These are phyloP conservation scores for Chelonoidis abingdonii DNA, from an alignment of 2,113 vertebrate species.

Conservation along the genomic window DNA sequence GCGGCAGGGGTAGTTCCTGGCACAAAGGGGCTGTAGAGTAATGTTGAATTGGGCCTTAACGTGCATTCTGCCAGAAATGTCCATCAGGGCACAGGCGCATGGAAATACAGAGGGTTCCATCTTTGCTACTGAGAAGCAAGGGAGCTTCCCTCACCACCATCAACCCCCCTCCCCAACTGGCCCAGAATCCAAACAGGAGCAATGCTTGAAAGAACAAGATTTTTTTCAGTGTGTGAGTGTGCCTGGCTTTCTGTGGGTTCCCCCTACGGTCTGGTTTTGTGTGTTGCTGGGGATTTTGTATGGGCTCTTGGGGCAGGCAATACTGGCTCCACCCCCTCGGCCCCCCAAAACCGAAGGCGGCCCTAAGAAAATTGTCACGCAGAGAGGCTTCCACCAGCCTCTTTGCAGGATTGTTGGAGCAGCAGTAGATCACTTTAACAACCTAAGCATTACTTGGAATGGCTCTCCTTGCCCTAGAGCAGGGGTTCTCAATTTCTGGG, in stretches of 20 bases:
- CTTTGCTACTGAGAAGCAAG: not conserved
- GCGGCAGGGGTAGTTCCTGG: not conserved
- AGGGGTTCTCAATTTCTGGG: not conserved
- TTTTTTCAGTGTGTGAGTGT: not conserved
- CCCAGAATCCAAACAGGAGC: not conserved
- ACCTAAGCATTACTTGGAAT: not conserved
- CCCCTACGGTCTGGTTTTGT: not conserved
- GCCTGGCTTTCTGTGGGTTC: not conserved
- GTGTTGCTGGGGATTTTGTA: not conserved
- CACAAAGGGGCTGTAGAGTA: not conserved
- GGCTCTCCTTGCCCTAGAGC: constrained; percentile 41
- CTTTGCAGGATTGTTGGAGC: not conserved
- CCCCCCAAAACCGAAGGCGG: rapidly evolving
- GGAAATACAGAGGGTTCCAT: not conserved
- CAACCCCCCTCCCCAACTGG: too few relatives aligned
- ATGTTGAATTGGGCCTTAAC: not conserved
- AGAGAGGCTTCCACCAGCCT: not conserved
- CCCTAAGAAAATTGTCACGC: not conserved
- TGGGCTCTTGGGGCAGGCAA: not conserved
- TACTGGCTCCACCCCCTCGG: not conserved
- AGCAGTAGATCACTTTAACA: not conserved
- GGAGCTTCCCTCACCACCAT: not conserved
- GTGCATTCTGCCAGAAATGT: not conserved
- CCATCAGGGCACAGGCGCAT: too few relatives aligned
- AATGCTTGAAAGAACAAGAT: not conserved